Evolutionary conservation across 2,888 invertebrate genomes (phyloP).

Genomic region (Euclidia mi): DNA sequence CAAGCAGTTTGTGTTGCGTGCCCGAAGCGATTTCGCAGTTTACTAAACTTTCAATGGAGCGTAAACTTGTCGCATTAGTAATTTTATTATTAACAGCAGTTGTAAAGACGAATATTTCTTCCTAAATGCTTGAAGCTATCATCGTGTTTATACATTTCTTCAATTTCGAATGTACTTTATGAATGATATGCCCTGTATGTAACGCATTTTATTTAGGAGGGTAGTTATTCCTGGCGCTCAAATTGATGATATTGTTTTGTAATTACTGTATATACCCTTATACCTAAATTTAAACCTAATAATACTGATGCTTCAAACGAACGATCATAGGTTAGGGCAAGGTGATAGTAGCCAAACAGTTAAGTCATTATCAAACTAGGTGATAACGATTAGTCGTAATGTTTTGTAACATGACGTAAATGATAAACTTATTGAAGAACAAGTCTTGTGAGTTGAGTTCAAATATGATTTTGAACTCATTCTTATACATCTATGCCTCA

Average conservation of each 20-base stretch:
- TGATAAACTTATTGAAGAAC: constrained; percentile 24
- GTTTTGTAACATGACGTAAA: constrained; percentile 51
- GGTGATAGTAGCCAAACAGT: constrained; percentile 85
- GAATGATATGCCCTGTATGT: constrained; percentile 27
- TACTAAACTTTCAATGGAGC: constrained; percentile 30
- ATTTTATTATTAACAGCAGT: constrained; percentile 17
- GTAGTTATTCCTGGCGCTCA: constrained; percentile 75
- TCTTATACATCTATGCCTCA: constrained; percentile 28
- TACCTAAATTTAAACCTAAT: constrained; percentile 54
- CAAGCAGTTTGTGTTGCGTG: constrained; percentile 40
- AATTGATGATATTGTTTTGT: constrained; percentile 68
- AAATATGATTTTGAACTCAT: constrained; percentile 27
- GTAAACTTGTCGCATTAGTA: constrained; percentile 35
- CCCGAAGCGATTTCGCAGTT: constrained; percentile 25
- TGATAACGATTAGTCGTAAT: constrained; percentile 56
- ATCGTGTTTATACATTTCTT: constrained; percentile 36
- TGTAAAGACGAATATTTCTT: constrained; percentile 21
- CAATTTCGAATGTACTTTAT: constrained; percentile 39
- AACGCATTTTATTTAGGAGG: constrained; percentile 47
- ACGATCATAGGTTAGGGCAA: constrained; percentile 85
- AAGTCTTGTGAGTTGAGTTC: constrained; percentile 36
- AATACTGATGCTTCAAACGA: constrained; percentile 78
- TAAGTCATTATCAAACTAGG: constrained; percentile 75
- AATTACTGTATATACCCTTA: constrained; percentile 84
- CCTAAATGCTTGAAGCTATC: constrained; percentile 32